Conservation (phyloP, 2,113 vertebrate species). For the Cavia porcellus region DNA sequence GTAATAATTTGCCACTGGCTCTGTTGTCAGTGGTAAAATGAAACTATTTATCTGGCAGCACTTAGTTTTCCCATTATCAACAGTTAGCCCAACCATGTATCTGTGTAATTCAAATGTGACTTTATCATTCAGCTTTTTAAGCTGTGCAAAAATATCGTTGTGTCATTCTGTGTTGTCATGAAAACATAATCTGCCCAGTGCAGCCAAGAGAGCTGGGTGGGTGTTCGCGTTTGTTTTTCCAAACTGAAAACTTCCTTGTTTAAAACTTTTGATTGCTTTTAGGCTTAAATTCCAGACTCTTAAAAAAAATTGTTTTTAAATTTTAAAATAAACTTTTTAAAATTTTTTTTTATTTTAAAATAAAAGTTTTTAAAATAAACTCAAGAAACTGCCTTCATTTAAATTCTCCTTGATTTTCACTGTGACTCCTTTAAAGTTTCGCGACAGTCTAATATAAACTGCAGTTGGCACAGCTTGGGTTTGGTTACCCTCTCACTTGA, state of each 20-base stretch:
- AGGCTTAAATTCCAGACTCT: slow-evolving; percentile 26
- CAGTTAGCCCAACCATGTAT: background rate
- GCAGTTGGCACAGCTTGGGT: background rate
- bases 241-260: background rate
- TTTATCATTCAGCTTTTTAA: background rate
- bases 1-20: background rate
- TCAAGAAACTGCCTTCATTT: background rate
- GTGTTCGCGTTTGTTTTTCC: background rate
- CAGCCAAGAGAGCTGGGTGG: background rate
- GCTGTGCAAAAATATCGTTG: background rate
- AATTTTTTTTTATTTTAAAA: too few species aligned
- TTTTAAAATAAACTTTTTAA: too few species aligned
- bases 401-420: background rate
- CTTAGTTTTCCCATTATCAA: background rate
- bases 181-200: background rate
- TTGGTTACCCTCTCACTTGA: background rate
- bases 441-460: background rate
- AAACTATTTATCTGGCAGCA: slow-evolving; percentile 6
- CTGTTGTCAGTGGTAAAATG: background rate
- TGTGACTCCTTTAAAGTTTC: background rate
- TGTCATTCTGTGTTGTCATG: background rate
- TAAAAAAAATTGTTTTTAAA: background rate
- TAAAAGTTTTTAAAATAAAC: background rate
- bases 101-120: background rate
- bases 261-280: background rate